Percentiles rank a stretch among this genome's conserved stretches.
These are phyloP conservation scores for Xestia xanthographa DNA, from an alignment of 2,888 invertebrate genomes.

Conservation along the genomic window DNA sequence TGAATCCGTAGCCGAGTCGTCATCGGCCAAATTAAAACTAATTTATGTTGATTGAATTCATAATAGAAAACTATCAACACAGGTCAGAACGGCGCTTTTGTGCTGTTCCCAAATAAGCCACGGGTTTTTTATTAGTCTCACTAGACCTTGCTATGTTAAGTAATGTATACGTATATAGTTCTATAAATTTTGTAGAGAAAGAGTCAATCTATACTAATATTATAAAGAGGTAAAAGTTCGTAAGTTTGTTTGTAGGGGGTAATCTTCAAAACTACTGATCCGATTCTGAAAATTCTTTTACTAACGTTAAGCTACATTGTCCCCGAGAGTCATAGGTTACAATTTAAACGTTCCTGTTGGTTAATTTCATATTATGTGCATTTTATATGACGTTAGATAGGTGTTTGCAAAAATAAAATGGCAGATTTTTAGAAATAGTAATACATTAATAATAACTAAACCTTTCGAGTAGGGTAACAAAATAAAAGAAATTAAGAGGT, in stretches of 20 bases:
- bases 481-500: too few relatives aligned
- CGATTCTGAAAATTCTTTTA: neutral
- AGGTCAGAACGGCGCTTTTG: conserved; percentile 69
- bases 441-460: too few relatives aligned
- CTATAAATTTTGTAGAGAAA: conserved; percentile 8
- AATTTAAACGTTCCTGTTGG: neutral
- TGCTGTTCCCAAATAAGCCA: conserved; percentile 66
- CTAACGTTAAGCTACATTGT: neutral
- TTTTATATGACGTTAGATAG: too few relatives aligned
- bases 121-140: conserved; percentile 55
- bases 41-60: conserved; percentile 90
- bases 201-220: neutral
- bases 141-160: conserved; percentile 25
- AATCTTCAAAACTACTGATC: neutral
- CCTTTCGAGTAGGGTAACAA: too few relatives aligned
- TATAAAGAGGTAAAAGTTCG: neutral
- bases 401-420: too few relatives aligned
- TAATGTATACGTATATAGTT: conserved; percentile 17
- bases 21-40: conserved; percentile 86
- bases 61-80: conserved; percentile 89
- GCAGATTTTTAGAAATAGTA: too few relatives aligned
- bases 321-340: neutral
- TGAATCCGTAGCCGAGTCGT: conserved; percentile 76
- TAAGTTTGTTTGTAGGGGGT: neutral
- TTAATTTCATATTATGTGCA: too few relatives aligned